Percentiles rank a stretch among this genome's conserved stretches.
These are phyloP conservation scores for Pteronotus mesoamericanus DNA, from an alignment of 2,797 vertebrate species.

Conservation along the genomic window DNA sequence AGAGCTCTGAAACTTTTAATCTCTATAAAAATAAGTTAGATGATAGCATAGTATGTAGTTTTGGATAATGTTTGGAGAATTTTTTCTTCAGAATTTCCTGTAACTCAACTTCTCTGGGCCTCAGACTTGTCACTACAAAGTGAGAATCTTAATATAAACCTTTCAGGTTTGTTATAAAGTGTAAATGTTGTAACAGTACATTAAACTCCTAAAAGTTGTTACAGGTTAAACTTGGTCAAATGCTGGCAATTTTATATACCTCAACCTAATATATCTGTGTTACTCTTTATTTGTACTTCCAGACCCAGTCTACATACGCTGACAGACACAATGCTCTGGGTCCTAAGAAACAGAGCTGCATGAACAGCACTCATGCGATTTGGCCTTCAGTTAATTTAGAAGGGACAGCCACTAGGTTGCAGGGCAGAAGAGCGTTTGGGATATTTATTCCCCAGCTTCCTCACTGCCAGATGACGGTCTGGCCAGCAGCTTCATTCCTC, in stretches of 20 bases:
- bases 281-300: neutral
- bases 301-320: neutral
- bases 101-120: neutral
- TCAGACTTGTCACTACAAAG: neutral
- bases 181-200: neutral
- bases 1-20: neutral
- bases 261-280: neutral
- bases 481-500: neutral
- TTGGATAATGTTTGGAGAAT: neutral
- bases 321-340: neutral
- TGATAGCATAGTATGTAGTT: neutral
- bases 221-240: neutral
- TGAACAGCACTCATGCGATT: neutral
- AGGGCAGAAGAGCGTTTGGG: neutral
- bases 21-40: neutral
- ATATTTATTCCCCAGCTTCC: neutral
- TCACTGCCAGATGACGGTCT: neutral
- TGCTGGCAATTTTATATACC: neutral
- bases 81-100: neutral
- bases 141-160: neutral
- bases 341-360: neutral
- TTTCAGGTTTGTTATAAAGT: neutral
- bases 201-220: neutral
- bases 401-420: neutral
- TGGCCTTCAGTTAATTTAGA: neutral